Percentiles rank a stretch among this genome's conserved stretches.
Evolutionary conservation across 2,797 vertebrate species (phyloP).

Genomic region (Apogon hyalosoma): DNA sequence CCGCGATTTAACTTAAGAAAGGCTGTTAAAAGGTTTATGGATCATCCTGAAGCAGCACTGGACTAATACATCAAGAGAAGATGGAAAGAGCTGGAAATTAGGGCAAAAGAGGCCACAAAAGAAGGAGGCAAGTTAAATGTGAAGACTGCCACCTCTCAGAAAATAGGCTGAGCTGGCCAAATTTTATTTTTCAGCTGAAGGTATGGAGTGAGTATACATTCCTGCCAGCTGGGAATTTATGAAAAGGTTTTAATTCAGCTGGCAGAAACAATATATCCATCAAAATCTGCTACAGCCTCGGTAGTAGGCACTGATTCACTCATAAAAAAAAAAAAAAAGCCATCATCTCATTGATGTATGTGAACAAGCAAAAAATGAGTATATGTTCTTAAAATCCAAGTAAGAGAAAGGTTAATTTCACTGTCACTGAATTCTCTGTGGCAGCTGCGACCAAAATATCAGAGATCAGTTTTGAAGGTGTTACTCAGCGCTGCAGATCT

Average conservation of each 20-base stretch:
- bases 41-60: conserved; percentile 68
- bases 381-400: conserved; percentile 57
- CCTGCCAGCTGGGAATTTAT: background rate
- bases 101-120: conserved; percentile 24
- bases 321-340: conserved; percentile 11
- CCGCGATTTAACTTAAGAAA: conserved; percentile 80
- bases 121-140: conserved; percentile 30
- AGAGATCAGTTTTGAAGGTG: conserved; percentile 15
- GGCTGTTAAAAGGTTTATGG: conserved; percentile 81
- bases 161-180: conserved; percentile 5
- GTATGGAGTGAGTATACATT: background rate
- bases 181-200: conserved; percentile 4
- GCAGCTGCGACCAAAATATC: conserved; percentile 50
- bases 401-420: conserved; percentile 76
- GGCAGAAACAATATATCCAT: background rate
- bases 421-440: conserved; percentile 50
- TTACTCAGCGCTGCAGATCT: conserved; percentile 34
- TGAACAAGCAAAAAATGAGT: conserved; percentile 24
- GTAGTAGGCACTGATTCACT: background rate
- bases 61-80: conserved; percentile 70
- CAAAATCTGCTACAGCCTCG: background rate
- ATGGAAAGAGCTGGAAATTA: conserved; percentile 42
- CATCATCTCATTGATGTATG: background rate
- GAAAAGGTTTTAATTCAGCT: background rate
- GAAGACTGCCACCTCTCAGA: conserved; percentile 33